Conservation (phyloP, 2,797 vertebrate species). For the Emys orbicularis region DNA sequence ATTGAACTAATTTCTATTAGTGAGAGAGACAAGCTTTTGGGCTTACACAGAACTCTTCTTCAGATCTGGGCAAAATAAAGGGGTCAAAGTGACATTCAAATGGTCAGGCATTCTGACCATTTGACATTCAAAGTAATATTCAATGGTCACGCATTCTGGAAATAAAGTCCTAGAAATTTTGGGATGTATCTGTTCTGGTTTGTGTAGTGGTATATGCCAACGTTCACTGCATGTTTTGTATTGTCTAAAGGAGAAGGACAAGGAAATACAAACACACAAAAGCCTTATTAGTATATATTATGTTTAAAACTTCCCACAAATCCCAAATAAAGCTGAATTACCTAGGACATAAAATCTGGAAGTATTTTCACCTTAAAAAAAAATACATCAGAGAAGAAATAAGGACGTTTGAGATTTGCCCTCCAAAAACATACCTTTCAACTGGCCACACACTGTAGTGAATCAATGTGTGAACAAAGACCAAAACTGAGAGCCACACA, state of each 20-base stretch:
- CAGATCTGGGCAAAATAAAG: background rate
- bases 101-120: background rate
- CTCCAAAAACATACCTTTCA: background rate
- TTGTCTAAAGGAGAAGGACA: background rate
- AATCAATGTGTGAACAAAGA: background rate
- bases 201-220: background rate
- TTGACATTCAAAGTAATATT: background rate
- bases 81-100: background rate
- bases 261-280: background rate
- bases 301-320: background rate
- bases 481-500: fast-evolving
- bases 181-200: background rate
- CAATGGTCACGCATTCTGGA: background rate
- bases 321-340: background rate
- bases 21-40: background rate
- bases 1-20: background rate
- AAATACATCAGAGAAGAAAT: background rate
- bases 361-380: background rate
- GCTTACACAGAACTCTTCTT: background rate
- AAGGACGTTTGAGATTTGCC: background rate
- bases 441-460: background rate
- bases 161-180: background rate
- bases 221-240: background rate
- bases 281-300: background rate
- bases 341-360: background rate